These are phyloP conservation scores for Graphium colonna DNA, from an alignment of 2,888 invertebrate species.

Conservation along the genomic window DNA sequence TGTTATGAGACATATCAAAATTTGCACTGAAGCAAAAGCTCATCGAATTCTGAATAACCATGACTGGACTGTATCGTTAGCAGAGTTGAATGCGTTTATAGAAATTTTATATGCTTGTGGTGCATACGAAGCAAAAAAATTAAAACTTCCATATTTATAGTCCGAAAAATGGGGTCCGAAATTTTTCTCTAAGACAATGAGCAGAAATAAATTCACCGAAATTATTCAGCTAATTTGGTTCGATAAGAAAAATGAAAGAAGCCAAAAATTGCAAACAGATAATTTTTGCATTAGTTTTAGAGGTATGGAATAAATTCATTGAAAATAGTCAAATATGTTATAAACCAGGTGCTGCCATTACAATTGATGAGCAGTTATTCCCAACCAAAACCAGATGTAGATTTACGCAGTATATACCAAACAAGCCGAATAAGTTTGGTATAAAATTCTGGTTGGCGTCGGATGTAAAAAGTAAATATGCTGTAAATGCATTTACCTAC, in stretches of 20 bases:
- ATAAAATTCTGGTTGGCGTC: constrained; percentile 9
- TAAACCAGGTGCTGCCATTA: background rate
- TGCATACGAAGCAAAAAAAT: background rate
- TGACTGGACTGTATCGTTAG: no score
- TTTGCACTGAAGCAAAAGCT: no score
- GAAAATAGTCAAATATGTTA: background rate
- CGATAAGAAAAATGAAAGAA: background rate
- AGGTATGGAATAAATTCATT: no score
- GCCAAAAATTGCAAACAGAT: background rate
- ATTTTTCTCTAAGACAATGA: background rate
- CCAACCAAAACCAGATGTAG: background rate
- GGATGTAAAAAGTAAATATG: constrained; percentile 4
- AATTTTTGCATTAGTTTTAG: no score
- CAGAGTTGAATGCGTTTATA: no score
- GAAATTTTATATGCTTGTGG: no score
- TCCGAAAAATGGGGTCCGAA: background rate
- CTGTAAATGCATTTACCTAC: constrained; percentile 1
- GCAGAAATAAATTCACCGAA: background rate
- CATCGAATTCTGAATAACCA: no score
- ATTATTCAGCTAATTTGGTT: background rate
- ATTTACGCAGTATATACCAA: background rate
- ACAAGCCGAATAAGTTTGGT: background rate
- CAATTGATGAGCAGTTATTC: background rate
- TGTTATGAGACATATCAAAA: no score
- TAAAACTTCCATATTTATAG: no score